Percentiles rank a stretch among this genome's conserved stretches.
Conservation (phyloP, 2,113 vertebrate genomes). For the Poecile atricapillus region DNA sequence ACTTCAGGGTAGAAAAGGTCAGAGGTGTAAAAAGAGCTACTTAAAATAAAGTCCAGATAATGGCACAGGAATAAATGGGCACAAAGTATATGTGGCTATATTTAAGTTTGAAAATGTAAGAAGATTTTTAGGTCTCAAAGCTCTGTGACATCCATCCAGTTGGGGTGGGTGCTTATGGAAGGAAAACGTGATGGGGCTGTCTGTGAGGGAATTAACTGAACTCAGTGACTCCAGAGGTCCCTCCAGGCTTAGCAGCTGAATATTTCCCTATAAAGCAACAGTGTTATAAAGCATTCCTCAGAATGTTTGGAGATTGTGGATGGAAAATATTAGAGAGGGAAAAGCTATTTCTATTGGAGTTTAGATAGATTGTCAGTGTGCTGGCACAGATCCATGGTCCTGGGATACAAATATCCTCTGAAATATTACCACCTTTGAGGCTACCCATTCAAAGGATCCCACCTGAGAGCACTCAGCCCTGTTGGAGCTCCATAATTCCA, state of each 20-base stretch:
- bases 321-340: not conserved
- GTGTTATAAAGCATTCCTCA: not conserved
- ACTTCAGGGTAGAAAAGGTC: not conserved
- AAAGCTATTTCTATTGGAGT: not conserved
- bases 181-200: not conserved
- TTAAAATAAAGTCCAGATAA: not conserved
- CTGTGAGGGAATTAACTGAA: conserved; percentile 1
- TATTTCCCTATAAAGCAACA: not conserved
- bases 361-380: not conserved
- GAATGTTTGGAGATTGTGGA: not conserved
- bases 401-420: not conserved
- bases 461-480: not conserved
- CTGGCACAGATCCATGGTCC: not conserved
- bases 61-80: not conserved
- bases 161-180: not conserved
- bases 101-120: not conserved
- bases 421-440: not conserved
- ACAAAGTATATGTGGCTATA: not conserved
- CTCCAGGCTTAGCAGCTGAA: not conserved
- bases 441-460: not conserved
- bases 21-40: not conserved
- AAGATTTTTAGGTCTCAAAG: not conserved
- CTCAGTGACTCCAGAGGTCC: not conserved
- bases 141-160: not conserved
- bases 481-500: not conserved